These are phyloP conservation scores for Nasua narica DNA, from an alignment of 2,797 vertebrate species.

Conservation along the genomic window DNA sequence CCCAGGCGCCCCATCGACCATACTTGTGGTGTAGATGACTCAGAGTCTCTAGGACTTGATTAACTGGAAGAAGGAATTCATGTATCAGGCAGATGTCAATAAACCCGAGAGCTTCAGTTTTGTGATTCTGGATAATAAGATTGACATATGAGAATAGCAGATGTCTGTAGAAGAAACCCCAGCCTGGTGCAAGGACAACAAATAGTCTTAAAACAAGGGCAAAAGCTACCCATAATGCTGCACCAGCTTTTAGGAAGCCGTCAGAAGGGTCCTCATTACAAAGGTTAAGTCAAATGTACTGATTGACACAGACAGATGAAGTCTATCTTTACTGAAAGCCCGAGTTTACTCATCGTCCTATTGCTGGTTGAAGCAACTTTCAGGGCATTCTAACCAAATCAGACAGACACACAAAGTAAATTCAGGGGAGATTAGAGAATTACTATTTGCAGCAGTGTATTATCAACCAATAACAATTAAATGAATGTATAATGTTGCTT, in stretches of 20 bases:
- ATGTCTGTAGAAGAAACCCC: conserved; percentile 72
- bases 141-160: conserved; percentile 89
- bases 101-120: conserved; percentile 90
- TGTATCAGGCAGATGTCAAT: conserved; percentile 90
- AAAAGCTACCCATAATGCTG: not conserved
- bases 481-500: not conserved
- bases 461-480: not conserved
- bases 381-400: not conserved
- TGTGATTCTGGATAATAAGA: conserved; percentile 90
- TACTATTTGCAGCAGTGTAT: not conserved
- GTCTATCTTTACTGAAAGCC: not conserved
- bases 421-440: not conserved
- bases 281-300: not conserved
- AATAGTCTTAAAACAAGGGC: not conserved
- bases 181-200: conserved; percentile 81
- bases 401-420: not conserved
- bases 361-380: no score
- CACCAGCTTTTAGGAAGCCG: not conserved
- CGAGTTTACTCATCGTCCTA: fast-evolving
- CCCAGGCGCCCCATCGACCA: conserved; percentile 76
- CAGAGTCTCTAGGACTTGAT: conserved; percentile 89
- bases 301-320: not conserved
- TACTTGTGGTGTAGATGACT: conserved; percentile 90
- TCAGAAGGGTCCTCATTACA: not conserved
- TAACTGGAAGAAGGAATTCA: conserved; percentile 93